Base-by-base conservation (phyloP, 2,888 invertebrate genomes). In the Nemapogon koenigi region DNA sequence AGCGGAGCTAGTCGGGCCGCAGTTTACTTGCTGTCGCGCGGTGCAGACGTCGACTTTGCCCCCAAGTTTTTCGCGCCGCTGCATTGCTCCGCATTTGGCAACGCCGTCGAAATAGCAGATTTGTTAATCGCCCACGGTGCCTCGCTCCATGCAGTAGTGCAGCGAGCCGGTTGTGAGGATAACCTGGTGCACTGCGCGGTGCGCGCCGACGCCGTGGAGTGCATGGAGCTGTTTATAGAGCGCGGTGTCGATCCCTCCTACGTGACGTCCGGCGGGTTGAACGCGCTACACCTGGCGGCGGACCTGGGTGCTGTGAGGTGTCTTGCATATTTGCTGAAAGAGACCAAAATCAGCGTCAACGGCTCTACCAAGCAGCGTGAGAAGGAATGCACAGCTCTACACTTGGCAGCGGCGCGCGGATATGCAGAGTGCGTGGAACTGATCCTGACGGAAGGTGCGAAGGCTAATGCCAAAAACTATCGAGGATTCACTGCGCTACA, bases 1-100 rank as follows among this genome's bases (percentile, higher is more conserved):
- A 89, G 89, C 52, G 89, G 90, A 1, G 89, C 88, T 41, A 67
- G 85, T 19, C 82, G 85, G 28, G 85, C 88, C n/a, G 83, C 86
- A 1, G 80, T 83, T 35, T 88, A 84, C 55, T 71, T 92, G 38
- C 79, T 91, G 14, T 72, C 83, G 3, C 82, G 86, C 45, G 88
- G 88, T 0, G 83, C 87, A 40, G 87, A 88, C 50, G 81, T 89
- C 0, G 88, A 89, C 60, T 81, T 83, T 27, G 81, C 84, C 16
- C 83, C 84, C 25, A 88, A 88, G 61, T 84, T 85, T 46, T 90
- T 89, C 52, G 88, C 90, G 17, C 91, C 94, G 0, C 76, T 95
- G 37, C 94, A 95, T 57, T 93, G 91, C 56, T 91, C 94, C 2
- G 93, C 94, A 1, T 92, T 94, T 64, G 91, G 94, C 3, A 93